Percentiles rank a stretch among this genome's conserved stretches.
Conservation (phyloP, 2,888 invertebrate genomes). For the Leistus spinibarbis region DNA sequence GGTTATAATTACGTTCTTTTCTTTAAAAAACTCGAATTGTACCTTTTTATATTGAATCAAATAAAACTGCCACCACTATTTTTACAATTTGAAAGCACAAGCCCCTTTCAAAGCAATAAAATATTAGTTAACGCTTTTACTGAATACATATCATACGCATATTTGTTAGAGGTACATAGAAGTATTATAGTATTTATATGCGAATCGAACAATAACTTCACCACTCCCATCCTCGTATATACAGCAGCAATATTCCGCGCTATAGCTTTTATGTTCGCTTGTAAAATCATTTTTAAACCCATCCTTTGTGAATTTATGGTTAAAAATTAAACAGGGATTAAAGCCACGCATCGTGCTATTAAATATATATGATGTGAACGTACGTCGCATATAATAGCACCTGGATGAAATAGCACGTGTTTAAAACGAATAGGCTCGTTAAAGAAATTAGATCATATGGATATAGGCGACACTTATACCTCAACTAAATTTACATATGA, state of each 20-base stretch:
- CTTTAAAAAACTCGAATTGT: no score
- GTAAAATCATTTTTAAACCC: conserved; percentile 37
- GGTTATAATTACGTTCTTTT: no score
- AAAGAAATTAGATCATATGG: conserved; percentile 32
- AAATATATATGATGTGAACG: neutral
- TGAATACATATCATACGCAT: neutral
- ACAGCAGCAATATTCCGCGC: neutral
- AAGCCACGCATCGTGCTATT: conserved; percentile 2
- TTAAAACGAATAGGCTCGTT: conserved; percentile 24
- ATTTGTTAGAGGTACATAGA: neutral
- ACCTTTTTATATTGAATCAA: no score
- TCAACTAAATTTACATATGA: conserved; percentile 28
- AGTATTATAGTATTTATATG: neutral
- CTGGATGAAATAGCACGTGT: neutral
- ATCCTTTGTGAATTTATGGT: conserved; percentile 29
- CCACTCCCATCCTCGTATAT: neutral
- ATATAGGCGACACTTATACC: conserved; percentile 10
- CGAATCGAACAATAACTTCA: neutral
- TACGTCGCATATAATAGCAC: neutral
- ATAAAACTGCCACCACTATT: no score
- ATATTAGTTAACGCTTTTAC: conserved; percentile 4
- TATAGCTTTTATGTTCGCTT: conserved; percentile 31
- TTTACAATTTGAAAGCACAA: no score
- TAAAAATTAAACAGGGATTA: conserved; percentile 35
- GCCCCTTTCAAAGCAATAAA: no score